A percentile compares a stretch with the other conserved stretches of the same genome.
Evolutionary conservation across 2,888 invertebrate genomes (phyloP).

Genomic region (Scaptomyza flava): DNA sequence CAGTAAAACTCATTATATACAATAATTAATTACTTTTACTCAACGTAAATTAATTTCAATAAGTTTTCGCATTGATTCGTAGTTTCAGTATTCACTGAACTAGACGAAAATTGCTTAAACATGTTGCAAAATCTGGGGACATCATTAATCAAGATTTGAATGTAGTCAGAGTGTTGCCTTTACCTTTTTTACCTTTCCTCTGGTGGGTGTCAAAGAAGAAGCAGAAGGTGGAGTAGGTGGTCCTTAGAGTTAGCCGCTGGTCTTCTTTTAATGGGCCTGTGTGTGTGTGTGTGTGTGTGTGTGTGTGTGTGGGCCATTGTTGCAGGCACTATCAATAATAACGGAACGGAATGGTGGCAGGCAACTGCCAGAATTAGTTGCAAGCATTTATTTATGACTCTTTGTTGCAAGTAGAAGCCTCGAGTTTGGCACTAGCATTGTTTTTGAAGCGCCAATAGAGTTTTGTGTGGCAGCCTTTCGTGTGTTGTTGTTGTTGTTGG

Average conservation of each 20-base stretch:
- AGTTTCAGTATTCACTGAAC: background rate
- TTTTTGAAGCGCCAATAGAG: constrained; percentile 42
- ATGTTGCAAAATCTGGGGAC: constrained; percentile 23
- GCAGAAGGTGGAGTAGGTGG: background rate
- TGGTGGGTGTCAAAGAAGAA: background rate
- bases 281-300: constrained; percentile 1
- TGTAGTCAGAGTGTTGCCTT: background rate
- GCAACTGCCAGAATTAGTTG: constrained; percentile 77
- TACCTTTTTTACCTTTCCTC: background rate
- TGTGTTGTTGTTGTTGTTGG: constrained; percentile 2
- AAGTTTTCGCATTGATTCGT: constrained; percentile 1
- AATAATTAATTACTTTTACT: too few relatives aligned
- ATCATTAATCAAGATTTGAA: constrained; percentile 53
- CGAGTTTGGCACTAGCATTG: constrained; percentile 21
- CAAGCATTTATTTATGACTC: constrained; percentile 79
- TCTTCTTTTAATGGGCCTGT: constrained; percentile 1
- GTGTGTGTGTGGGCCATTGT: constrained; percentile 49
- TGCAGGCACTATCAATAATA: constrained; percentile 71
- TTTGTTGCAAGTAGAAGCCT: constrained; percentile 54
- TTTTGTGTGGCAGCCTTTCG: background rate
- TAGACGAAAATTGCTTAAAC: constrained; percentile 7
- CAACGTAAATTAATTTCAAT: background rate
- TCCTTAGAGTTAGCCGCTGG: constrained; percentile 13
- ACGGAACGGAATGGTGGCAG: constrained; percentile 76
- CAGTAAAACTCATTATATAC: too few relatives aligned